These are phyloP conservation scores for Chromobotia macracanthus DNA, from an alignment of 2,797 vertebrate species.

Conservation along the genomic window DNA sequence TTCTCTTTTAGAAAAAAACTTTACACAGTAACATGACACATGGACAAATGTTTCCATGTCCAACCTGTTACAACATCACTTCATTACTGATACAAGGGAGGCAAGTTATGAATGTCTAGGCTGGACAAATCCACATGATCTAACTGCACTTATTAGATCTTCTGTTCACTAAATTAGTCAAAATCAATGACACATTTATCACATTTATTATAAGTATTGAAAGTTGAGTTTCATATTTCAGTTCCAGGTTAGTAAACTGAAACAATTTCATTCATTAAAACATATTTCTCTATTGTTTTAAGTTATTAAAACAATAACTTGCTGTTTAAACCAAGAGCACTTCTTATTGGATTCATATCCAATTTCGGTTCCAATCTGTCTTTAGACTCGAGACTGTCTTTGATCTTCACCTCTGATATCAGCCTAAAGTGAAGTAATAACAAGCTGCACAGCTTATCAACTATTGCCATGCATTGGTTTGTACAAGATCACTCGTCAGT, in stretches of 20 bases:
- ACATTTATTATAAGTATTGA: constrained; percentile 8
- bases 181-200: neutral
- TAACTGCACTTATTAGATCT: neutral
- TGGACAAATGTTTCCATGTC: constrained; percentile 33
- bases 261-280: too few relatives aligned
- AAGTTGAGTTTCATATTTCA: neutral
- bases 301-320: neutral
- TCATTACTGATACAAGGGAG: constrained; percentile 32
- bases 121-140: constrained; percentile 4
- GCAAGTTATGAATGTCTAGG: constrained; percentile 21
- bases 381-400: too few relatives aligned
- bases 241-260: neutral
- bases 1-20: constrained; percentile 29
- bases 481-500: constrained; percentile 45
- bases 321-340: constrained; percentile 6
- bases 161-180: neutral
- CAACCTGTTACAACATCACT: constrained; percentile 44
- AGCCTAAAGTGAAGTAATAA: constrained; percentile 25
- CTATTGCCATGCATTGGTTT: constrained; percentile 42
- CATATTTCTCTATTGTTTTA: too few relatives aligned
- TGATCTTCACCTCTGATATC: constrained; percentile 15
- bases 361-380: neutral
- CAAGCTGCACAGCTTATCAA: neutral
- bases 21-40: constrained; percentile 45
- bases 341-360: neutral